Percentiles rank a stretch among this genome's conserved stretches.
phyloP scores from a whole-genome alignment of 2,797 vertebrate genomes.

The Sciaenops ocellatus region DNA sequence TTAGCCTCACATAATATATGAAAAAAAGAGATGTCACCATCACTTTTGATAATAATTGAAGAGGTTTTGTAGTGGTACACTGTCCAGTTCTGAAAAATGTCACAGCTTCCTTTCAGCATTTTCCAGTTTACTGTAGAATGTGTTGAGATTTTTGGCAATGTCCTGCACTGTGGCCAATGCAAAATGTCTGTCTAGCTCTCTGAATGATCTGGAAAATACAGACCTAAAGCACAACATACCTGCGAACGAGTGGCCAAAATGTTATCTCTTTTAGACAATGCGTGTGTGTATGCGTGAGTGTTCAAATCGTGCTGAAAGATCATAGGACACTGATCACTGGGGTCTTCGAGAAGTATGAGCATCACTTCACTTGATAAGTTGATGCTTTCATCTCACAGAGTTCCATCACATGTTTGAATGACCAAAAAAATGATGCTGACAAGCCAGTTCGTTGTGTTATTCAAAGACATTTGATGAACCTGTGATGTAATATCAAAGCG shows the following conservation, averaged over 20 bases:
- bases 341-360: slow-evolving; percentile 57
- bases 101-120: slow-evolving; percentile 27
- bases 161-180: slow-evolving; percentile 25
- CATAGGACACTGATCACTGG: slow-evolving; percentile 58
- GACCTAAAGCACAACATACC: slow-evolving; percentile 55
- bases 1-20: slow-evolving; percentile 60
- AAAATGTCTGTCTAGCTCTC: slow-evolving; percentile 40
- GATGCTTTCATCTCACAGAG: slow-evolving; percentile 64
- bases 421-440: slow-evolving; percentile 58
- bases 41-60: slow-evolving; percentile 40
- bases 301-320: slow-evolving; percentile 72
- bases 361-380: slow-evolving; percentile 58
- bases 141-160: slow-evolving; percentile 24
- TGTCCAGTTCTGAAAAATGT: slow-evolving; percentile 16
- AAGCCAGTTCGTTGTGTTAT: slow-evolving; percentile 70
- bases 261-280: slow-evolving; percentile 77
- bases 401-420: slow-evolving; percentile 70
- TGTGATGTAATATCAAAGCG: slow-evolving; percentile 73
- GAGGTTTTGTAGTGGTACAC: slow-evolving; percentile 36
- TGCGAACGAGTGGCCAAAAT: slow-evolving; percentile 56
- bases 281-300: slow-evolving; percentile 54
- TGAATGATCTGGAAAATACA: slow-evolving; percentile 48
- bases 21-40: slow-evolving; percentile 23
- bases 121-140: slow-evolving; percentile 34
- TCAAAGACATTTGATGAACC: slow-evolving; percentile 68